phyloP scores from a whole-genome alignment of 2,113 vertebrate genomes.

The Pimephales promelas region DNA sequence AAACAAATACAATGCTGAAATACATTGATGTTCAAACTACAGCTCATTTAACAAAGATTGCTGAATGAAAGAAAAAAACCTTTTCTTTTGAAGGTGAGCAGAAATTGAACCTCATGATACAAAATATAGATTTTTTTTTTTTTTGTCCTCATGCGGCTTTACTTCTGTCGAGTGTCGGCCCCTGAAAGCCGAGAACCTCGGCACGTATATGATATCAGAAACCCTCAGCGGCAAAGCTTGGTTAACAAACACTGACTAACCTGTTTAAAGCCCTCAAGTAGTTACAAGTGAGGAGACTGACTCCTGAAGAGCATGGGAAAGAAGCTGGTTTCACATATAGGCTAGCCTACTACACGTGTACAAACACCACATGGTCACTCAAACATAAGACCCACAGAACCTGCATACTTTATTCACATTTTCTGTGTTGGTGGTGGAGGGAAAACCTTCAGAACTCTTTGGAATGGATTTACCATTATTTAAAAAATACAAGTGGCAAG shows the following conservation, averaged over 20 bases:
- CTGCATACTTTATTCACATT: not conserved
- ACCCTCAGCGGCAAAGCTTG: not conserved
- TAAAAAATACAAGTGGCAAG: not conserved
- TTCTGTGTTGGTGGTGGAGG: not conserved
- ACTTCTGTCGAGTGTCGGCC: not conserved
- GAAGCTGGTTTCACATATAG: slow-evolving; percentile 6
- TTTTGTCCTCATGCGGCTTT: slow-evolving; percentile 3
- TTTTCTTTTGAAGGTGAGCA: not conserved
- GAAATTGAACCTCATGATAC: not conserved
- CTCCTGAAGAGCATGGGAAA: not conserved
- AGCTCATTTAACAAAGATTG: slow-evolving; percentile 8
- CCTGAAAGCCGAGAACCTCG: not conserved
- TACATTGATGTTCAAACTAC: not conserved
- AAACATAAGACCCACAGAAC: not conserved
- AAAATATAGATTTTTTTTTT: slow-evolving; percentile 1
- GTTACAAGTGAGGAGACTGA: not conserved
- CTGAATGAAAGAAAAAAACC: not conserved
- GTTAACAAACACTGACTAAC: slow-evolving; percentile 19
- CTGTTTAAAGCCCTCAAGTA: slow-evolving; percentile 15
- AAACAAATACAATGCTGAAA: slow-evolving; percentile 1
- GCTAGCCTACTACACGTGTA: not conserved
- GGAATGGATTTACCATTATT: not conserved
- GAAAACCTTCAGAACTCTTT: not conserved
- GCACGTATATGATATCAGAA: slow-evolving; percentile 11
- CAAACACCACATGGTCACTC: not conserved